These are phyloP conservation scores for Erebia epiphron DNA, from an alignment of 2,888 invertebrate genomes.

Conservation along the genomic window DNA sequence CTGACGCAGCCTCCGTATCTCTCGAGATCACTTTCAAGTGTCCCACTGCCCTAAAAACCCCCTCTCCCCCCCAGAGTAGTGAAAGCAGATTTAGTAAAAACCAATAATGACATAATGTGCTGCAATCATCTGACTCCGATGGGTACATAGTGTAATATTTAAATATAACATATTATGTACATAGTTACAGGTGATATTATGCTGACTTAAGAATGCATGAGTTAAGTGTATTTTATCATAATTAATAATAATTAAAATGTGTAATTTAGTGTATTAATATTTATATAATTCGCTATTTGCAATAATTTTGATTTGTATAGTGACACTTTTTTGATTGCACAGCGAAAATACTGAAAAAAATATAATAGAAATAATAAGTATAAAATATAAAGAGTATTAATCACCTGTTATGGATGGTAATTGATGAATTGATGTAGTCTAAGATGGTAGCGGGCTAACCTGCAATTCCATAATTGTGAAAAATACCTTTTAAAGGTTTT, in stretches of 20 bases:
- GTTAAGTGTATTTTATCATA: not conserved
- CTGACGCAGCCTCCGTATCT: slow-evolving; percentile 50
- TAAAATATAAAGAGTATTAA: too few species aligned
- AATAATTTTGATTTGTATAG: too few species aligned
- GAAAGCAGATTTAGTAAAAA: slow-evolving; percentile 61
- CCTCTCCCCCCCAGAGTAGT: slow-evolving; percentile 45
- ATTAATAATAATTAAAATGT: too few species aligned
- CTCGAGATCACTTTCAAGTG: slow-evolving; percentile 57
- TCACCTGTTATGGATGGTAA: too few species aligned
- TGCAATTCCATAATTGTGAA: too few species aligned
- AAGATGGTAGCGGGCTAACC: too few species aligned
- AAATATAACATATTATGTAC: slow-evolving; percentile 12
- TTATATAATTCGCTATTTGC: too few species aligned
- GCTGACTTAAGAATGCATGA: not conserved
- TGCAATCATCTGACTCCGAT: slow-evolving; percentile 41
- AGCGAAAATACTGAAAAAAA: too few species aligned
- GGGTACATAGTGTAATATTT: slow-evolving; percentile 18
- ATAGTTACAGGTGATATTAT: not conserved
- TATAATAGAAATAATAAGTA: too few species aligned
- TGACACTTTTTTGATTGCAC: too few species aligned
- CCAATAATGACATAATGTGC: slow-evolving; percentile 60
- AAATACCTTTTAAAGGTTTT: too few species aligned
- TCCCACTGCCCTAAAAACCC: slow-evolving; percentile 60
- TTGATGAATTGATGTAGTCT: too few species aligned
- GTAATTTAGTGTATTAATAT: not conserved